Percentiles rank a stretch among this genome's conserved stretches.
Conservation (phyloP, 2,113 vertebrate genomes). For the Eptesicus fuscus region DNA sequence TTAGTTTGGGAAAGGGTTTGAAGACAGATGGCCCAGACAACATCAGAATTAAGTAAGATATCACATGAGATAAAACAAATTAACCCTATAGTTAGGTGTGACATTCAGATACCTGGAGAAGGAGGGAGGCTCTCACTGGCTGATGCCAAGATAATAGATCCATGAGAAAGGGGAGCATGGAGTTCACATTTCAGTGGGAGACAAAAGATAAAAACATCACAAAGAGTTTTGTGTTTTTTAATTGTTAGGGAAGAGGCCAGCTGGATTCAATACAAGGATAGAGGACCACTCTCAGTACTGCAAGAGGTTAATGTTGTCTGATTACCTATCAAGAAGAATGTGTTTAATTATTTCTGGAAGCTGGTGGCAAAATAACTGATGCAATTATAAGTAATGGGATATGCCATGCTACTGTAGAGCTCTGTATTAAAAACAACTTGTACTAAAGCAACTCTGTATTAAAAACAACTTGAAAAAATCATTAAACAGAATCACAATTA, state of each 20-base stretch:
- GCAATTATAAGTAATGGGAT: slow-evolving; percentile 21
- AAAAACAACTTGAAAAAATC: slow-evolving; percentile 36
- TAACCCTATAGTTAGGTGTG: not conserved
- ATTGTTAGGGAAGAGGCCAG: not conserved
- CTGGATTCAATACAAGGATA: not conserved
- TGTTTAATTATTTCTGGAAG: slow-evolving; percentile 36
- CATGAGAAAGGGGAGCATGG: not conserved
- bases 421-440: slow-evolving; percentile 31
- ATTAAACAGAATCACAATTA: slow-evolving; percentile 48
- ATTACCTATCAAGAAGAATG: not conserved
- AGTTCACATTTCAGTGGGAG: not conserved
- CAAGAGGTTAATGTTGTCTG: not conserved
- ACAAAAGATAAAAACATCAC: not conserved
- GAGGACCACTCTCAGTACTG: not conserved
- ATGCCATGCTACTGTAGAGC: not conserved
- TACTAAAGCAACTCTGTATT: slow-evolving; percentile 18
- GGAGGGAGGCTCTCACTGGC: not conserved
- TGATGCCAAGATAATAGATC: not conserved
- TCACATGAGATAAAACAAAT: not conserved
- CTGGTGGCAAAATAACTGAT: slow-evolving; percentile 22
- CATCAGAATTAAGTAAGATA: not conserved
- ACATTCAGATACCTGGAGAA: not conserved
- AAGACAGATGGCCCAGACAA: not conserved
- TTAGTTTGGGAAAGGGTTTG: not conserved
- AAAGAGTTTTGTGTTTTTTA: not conserved